phyloP scores from a whole-genome alignment of 2,888 invertebrate genomes.

The Abscondita cerata region DNA sequence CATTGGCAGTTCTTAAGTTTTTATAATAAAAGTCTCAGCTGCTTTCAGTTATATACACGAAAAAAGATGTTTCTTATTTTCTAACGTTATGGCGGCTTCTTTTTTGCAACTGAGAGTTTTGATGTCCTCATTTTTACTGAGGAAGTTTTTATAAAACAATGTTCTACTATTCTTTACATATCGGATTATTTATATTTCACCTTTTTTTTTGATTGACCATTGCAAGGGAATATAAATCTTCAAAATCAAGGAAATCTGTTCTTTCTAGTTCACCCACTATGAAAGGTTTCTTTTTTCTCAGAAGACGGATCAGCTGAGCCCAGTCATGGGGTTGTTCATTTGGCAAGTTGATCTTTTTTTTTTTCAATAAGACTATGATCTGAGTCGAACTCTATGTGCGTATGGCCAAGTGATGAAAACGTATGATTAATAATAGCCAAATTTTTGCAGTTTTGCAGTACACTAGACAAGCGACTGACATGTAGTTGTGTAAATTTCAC shows the following conservation, averaged over 20 bases:
- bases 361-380: slow-evolving; percentile 26
- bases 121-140: no score
- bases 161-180: no score
- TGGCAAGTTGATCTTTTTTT: slow-evolving; percentile 13
- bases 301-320: slow-evolving; percentile 12
- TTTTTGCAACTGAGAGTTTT: no score
- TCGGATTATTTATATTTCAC: no score
- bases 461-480: slow-evolving; percentile 9
- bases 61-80: no score
- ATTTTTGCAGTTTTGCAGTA: slow-evolving; percentile 1
- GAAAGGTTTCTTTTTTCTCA: slow-evolving; percentile 14
- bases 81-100: no score
- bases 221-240: background rate
- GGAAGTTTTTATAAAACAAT: no score
- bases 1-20: no score
- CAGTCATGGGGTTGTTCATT: slow-evolving; percentile 17
- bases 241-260: slow-evolving; percentile 4
- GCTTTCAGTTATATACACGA: no score
- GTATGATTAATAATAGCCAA: slow-evolving; percentile 20
- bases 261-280: background rate
- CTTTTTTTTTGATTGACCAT: no score
- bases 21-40: no score
- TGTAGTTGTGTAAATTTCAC: no score
- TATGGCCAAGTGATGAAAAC: slow-evolving; percentile 29
- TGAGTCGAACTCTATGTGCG: slow-evolving; percentile 30